Evolutionary conservation across 2,113 vertebrate genomes (phyloP).

Genomic region (Rhinogobius similis): DNA sequence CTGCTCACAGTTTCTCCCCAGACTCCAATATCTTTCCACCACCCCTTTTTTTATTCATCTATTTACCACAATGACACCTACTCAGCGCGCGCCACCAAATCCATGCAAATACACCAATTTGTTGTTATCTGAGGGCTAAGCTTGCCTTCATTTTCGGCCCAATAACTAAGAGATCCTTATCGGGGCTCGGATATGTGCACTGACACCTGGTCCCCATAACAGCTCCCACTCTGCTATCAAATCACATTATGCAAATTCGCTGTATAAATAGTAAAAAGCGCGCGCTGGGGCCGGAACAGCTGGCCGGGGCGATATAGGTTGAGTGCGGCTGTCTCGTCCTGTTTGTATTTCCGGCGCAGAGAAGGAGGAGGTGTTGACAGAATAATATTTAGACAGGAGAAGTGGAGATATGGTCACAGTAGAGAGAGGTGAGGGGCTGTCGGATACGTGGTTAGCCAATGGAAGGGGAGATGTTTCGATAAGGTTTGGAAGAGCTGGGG

Average conservation of each 20-base stretch:
- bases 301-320: constrained; percentile 5
- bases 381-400: constrained; percentile 2
- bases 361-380: constrained; percentile 4
- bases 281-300: constrained; percentile 7
- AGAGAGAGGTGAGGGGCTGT: not conserved
- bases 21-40: not conserved
- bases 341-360: not conserved
- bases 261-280: constrained; percentile 12
- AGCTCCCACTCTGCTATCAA: constrained; percentile 9
- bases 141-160: not conserved
- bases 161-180: constrained; percentile 11
- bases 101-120: constrained; percentile 3
- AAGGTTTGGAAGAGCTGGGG: no score
- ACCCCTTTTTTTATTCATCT: not conserved
- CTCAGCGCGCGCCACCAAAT: not conserved
- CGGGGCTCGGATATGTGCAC: not conserved
- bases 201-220: constrained; percentile 11
- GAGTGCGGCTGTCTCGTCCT: constrained; percentile 6
- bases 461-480: not conserved
- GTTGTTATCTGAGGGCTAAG: not conserved
- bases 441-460: not conserved
- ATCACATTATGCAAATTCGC: constrained; percentile 12
- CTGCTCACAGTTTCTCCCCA: not conserved
- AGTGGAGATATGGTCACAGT: constrained; percentile 2
- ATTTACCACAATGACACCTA: constrained; percentile 4